Conservation (phyloP, 2,888 invertebrate species). For the Diloba caeruleocephala region DNA sequence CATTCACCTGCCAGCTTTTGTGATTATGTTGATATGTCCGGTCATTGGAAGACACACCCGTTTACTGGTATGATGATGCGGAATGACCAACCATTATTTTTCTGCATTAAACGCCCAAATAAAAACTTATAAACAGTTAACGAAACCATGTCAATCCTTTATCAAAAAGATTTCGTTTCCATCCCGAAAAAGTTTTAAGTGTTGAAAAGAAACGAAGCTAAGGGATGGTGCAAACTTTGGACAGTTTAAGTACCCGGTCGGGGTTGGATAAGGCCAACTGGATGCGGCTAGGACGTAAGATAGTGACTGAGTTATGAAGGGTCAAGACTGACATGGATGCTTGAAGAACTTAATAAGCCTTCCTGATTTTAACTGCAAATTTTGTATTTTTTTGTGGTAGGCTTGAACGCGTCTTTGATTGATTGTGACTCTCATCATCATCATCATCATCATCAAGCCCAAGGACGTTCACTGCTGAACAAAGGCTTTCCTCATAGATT, state of each 20-base stretch:
- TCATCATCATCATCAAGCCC: too few relatives aligned
- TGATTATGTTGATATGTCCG: too few relatives aligned
- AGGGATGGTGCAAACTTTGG: constrained; percentile 61
- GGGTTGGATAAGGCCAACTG: constrained; percentile 49
- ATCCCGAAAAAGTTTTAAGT: constrained; percentile 48
- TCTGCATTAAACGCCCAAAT: neutral
- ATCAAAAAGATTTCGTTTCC: constrained; percentile 32
- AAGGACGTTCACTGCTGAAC: too few relatives aligned
- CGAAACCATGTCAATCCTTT: constrained; percentile 37
- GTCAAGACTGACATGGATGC: constrained; percentile 49
- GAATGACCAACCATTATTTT: too few relatives aligned
- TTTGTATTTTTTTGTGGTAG: neutral
- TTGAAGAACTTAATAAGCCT: constrained; percentile 25
- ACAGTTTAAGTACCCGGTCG: constrained; percentile 62
- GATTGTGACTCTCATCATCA: too few relatives aligned
- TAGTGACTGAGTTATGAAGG: constrained; percentile 56
- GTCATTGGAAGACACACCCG: too few relatives aligned
- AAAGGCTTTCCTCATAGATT: too few relatives aligned
- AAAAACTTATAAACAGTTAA: constrained; percentile 29
- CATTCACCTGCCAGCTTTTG: too few relatives aligned
- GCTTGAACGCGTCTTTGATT: too few relatives aligned
- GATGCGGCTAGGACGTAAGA: constrained; percentile 46
- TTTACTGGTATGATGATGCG: too few relatives aligned
- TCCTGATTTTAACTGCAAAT: neutral
- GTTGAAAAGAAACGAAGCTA: constrained; percentile 55